phyloP scores from a whole-genome alignment of 2,113 vertebrate species.

The Dipodomys ordii region DNA sequence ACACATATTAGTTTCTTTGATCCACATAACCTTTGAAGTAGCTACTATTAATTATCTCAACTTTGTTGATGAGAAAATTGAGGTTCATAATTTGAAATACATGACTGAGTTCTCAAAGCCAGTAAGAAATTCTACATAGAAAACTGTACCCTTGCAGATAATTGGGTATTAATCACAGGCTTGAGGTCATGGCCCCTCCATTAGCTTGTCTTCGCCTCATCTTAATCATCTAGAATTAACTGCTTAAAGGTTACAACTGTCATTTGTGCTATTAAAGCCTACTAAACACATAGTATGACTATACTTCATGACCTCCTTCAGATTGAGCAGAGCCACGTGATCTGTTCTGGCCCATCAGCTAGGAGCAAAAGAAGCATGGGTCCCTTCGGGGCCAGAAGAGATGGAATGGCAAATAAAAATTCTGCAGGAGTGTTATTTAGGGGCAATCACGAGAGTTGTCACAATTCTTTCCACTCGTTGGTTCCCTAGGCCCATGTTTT shows the following conservation, averaged over 20 bases:
- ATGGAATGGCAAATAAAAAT: neutral
- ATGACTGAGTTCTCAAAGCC: constrained; percentile 29
- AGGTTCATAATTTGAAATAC: constrained; percentile 61
- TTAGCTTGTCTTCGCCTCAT: constrained; percentile 36
- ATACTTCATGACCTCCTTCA: neutral
- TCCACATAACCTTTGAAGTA: constrained; percentile 60
- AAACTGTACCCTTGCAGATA: constrained; percentile 49
- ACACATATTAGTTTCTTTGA: constrained; percentile 55
- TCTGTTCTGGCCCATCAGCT: neutral
- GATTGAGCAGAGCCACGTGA: neutral
- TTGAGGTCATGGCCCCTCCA: constrained; percentile 42
- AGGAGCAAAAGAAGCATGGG: neutral
- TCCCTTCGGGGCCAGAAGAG: neutral
- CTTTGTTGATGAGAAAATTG: constrained; percentile 59
- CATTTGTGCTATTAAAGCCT: constrained; percentile 38
- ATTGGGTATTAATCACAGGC: constrained; percentile 60
- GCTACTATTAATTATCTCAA: constrained; percentile 34
- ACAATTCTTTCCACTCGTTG: neutral
- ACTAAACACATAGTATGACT: neutral
- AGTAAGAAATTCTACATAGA: constrained; percentile 19
- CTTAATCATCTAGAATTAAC: constrained; percentile 60
- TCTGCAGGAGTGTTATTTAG: neutral
- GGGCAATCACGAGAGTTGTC: neutral
- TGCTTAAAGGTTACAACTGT: constrained; percentile 40
- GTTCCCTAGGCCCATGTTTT: neutral